These are phyloP conservation scores for Esox lucius DNA, from an alignment of 2,797 vertebrate species.

Conservation along the genomic window DNA sequence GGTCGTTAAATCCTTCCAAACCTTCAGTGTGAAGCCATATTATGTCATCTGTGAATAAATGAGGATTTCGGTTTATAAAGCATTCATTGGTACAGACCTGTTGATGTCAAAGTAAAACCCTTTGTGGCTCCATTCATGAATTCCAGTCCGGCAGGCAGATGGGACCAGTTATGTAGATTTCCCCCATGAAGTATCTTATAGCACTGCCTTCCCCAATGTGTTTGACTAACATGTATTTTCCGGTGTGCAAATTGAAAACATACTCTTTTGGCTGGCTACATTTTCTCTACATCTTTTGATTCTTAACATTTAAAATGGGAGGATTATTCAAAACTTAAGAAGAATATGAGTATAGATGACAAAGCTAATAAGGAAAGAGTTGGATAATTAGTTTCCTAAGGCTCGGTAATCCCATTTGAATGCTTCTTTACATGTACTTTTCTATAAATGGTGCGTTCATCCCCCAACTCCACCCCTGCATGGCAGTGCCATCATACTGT, in stretches of 20 bases:
- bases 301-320: background rate
- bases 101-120: conserved; percentile 1
- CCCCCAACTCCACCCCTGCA: too few relatives aligned
- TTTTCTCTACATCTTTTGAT: background rate
- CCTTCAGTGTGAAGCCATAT: conserved; percentile 5
- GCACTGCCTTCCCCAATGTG: background rate
- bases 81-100: conserved; percentile 20
- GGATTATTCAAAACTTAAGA: background rate
- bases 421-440: too few relatives aligned
- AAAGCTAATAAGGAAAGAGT: conserved; percentile 38
- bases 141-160: conserved; percentile 22
- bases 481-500: too few relatives aligned
- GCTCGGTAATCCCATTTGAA: conserved; percentile 40
- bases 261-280: background rate
- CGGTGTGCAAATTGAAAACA: background rate
- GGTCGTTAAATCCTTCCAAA: background rate
- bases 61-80: background rate
- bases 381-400: conserved; percentile 42
- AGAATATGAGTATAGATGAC: conserved; percentile 22
- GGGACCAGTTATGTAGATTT: conserved; percentile 34
- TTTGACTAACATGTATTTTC: background rate
- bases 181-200: conserved; percentile 13
- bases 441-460: too few relatives aligned
- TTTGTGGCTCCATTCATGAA: background rate
- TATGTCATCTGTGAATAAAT: background rate